Conservation (phyloP, 2,113 vertebrate species). For the Corythaeola cristata region DNA sequence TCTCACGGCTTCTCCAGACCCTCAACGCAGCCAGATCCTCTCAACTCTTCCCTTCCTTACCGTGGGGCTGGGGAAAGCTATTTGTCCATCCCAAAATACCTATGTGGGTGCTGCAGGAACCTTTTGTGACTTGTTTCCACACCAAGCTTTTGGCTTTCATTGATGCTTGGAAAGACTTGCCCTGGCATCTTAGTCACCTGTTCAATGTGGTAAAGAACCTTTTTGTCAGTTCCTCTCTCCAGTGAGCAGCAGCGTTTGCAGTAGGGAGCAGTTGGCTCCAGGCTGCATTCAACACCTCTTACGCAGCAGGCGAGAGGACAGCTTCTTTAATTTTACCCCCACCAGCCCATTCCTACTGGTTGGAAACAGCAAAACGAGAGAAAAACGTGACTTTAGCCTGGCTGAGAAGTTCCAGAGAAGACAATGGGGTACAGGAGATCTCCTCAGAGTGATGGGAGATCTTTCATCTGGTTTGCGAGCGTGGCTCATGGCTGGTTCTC, state of each 20-base stretch:
- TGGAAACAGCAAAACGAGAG: not conserved
- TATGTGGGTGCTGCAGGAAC: not conserved
- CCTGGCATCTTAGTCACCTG: slow-evolving; percentile 74
- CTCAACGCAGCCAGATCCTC: not conserved
- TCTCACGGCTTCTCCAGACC: not conserved
- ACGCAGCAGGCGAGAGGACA: not conserved
- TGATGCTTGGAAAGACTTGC: slow-evolving; percentile 58
- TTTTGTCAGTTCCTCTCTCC: not conserved
- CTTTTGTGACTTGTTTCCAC: slow-evolving; percentile 11
- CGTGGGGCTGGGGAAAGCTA: not conserved
- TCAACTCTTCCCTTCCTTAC: not conserved
- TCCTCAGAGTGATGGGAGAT: not conserved
- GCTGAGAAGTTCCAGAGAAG: not conserved
- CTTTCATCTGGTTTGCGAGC: not conserved
- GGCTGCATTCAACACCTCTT: not conserved
- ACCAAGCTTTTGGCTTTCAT: slow-evolving; percentile 58
- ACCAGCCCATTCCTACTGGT: not conserved
- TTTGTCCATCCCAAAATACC: not conserved
- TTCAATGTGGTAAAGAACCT: slow-evolving; percentile 53
- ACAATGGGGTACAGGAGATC: not conserved
- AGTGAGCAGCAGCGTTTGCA: not conserved
- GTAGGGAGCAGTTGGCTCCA: not conserved
- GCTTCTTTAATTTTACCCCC: slow-evolving; percentile 24
- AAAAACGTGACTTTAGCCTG: not conserved
- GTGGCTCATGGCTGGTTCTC: not conserved